Evolutionary conservation across 2,113 vertebrate species (phyloP).

Genomic region (Macrotus californicus): DNA sequence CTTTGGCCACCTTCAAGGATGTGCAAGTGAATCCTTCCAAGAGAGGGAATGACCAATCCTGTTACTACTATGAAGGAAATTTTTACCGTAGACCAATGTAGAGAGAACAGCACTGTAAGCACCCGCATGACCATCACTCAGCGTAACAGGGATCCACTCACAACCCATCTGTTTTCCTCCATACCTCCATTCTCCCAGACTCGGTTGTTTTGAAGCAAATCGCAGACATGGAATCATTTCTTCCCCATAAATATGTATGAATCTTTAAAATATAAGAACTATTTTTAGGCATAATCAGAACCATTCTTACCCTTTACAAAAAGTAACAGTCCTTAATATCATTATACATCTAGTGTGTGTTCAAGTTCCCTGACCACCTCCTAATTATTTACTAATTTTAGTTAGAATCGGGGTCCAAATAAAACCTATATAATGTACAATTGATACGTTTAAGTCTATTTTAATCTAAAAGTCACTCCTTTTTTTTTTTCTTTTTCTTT

Average conservation of each 20-base stretch:
- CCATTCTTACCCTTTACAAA: not conserved
- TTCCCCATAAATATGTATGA: not conserved
- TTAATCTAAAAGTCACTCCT: not conserved
- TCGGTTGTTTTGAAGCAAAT: not conserved
- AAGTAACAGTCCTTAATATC: not conserved
- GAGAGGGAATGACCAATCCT: not conserved
- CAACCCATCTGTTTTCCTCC: not conserved
- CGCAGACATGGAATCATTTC: not conserved
- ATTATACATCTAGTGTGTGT: not conserved
- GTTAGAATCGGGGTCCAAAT: not conserved
- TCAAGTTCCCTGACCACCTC: not conserved
- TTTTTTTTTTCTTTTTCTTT: not conserved
- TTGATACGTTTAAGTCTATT: not conserved
- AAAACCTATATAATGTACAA: not conserved
- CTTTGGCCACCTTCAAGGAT: not conserved
- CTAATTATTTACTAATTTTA: not conserved
- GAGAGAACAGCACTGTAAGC: not conserved
- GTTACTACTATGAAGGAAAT: not conserved
- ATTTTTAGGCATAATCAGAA: not conserved
- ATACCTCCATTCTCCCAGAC: rapidly evolving
- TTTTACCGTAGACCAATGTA: not conserved
- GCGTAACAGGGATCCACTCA: not conserved
- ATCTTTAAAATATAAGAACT: not conserved
- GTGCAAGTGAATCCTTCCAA: not conserved
- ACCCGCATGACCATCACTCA: not conserved